Conservation (phyloP, 2,888 invertebrate species). For the Mystacides longicornis region DNA sequence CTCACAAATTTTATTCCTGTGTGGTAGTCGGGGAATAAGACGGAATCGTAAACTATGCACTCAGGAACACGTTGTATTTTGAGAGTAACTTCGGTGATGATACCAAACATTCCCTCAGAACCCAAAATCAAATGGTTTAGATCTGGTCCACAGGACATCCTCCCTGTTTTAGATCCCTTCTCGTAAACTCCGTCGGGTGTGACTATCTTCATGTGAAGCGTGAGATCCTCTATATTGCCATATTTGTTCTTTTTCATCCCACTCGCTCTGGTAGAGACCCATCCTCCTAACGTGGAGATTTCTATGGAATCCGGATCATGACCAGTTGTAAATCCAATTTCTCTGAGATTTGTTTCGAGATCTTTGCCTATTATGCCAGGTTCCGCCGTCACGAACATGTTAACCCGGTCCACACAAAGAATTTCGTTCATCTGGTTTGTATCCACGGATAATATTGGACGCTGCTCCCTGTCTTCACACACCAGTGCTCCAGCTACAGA, state of each 20-base stretch:
- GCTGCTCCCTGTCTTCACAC: slow-evolving; percentile 69
- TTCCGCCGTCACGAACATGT: slow-evolving; percentile 65
- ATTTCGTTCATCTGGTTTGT: slow-evolving; percentile 95
- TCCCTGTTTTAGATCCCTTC: slow-evolving; percentile 75
- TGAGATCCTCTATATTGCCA: slow-evolving; percentile 93
- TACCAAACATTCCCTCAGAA: slow-evolving; percentile 94
- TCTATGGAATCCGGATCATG: slow-evolving; percentile 99
- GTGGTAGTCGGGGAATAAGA: slow-evolving; percentile 91
- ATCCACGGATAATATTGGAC: slow-evolving; percentile 84
- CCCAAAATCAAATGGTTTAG: slow-evolving; percentile 77
- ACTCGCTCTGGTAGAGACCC: slow-evolving; percentile 93
- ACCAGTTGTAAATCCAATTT: slow-evolving; percentile 79
- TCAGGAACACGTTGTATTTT: slow-evolving; percentile 85
- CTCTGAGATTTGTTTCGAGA: slow-evolving; percentile 74
- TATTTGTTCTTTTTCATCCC: slow-evolving; percentile 99
- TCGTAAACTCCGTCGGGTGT: slow-evolving; percentile 78
- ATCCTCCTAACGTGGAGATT: slow-evolving; percentile 93
- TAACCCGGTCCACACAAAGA: slow-evolving; percentile 83
- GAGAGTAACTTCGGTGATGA: slow-evolving; percentile 86
- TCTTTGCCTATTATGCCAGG: slow-evolving; percentile 93
- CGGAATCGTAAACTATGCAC: slow-evolving; percentile 81
- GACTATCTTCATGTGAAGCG: slow-evolving; percentile 84
- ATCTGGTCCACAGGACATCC: slow-evolving; percentile 92
- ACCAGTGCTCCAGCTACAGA: slow-evolving; percentile 83
- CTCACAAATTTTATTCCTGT: slow-evolving; percentile 85